Percentiles rank a stretch among this genome's conserved stretches.
Evolutionary conservation across 1,140 invertebrate genomes (phyloP).

Genomic region (Philotrypesis tridentata): DNA sequence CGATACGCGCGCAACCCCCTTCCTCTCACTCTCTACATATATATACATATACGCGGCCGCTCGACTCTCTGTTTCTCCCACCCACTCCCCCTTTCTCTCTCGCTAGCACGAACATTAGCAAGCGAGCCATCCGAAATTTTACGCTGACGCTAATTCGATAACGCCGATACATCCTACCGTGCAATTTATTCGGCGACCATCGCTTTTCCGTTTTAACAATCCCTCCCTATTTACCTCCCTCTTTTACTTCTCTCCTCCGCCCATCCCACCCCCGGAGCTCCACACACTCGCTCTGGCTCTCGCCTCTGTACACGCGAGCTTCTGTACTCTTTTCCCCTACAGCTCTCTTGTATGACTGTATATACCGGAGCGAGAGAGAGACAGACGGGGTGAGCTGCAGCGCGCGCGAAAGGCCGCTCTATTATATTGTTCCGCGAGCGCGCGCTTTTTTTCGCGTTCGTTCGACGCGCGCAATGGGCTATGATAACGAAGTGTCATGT

Average conservation of each 20-base stretch:
- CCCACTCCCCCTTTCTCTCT: neutral
- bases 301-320: neutral
- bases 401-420: neutral
- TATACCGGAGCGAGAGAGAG: too few relatives aligned
- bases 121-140: conserved; percentile 63
- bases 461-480: conserved; percentile 47
- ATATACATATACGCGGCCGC: conserved; percentile 26
- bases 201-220: conserved; percentile 60
- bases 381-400: neutral
- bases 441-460: conserved; percentile 36
- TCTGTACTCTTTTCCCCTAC: neutral
- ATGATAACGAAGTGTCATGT: conserved; percentile 50
- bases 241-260: conserved; percentile 22
- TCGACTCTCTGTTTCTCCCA: neutral
- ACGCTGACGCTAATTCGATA: conserved; percentile 70
- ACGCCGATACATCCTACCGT: conserved; percentile 67
- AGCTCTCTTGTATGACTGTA: neutral
- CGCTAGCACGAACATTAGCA: conserved; percentile 54
- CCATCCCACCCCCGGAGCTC: neutral
- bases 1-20: conserved; percentile 62
- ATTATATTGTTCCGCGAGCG: conserved; percentile 35
- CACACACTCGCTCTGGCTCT: neutral
- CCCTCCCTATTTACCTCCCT: conserved; percentile 44
- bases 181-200: conserved; percentile 64
- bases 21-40: conserved; percentile 16